Base-by-base conservation (phyloP, 2,113 vertebrate species). In the Raja brachyura region DNA sequence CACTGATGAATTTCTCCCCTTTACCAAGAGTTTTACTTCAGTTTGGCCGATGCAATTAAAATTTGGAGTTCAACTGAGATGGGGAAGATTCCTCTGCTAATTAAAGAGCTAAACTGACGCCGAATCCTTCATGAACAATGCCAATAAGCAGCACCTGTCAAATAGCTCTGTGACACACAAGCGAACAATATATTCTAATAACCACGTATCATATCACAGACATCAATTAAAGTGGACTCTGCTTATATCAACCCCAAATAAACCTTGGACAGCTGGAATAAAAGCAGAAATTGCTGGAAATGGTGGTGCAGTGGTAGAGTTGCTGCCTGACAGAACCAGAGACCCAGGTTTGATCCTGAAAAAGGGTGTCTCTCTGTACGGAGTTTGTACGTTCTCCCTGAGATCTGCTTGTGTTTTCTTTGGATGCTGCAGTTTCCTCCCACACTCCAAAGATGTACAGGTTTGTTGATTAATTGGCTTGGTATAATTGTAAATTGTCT, bases 11-110 rank as follows among this genome's bases (percentile, higher is more conserved):
- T 31, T 90, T 90, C n/a, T 33, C 20, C 59, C 85, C 61, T 66
- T 90, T 20, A 66, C 31, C n/a, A 61, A 90, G 63, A 22, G 86
- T 33, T 68, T 61, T 31, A 90, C 31, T 90, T 90, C 16, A 31
- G 68, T 90, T 68, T 90, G 86, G n/a, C 31, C 16, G 61, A 68
- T 68, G 61, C 16, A 68, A 90, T 70, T 90, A 90, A 90, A 90
- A 90, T 90, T 68, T 90, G 70, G 33, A 70, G 88, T 39, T 90
- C 31, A 70, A 13, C 31, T 33, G 16, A 90, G 20, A 70, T 59
- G 31, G 86, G 16, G 31, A 66, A 90, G 31, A 90, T 90, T 63
- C 63, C 13, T 20, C 61, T 28, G n/a, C 86, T 90, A 68, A 68
- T 90, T 28, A 90, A 90, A 90, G 28, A 28, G 9, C 25, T 59